Evolutionary conservation across 2,113 vertebrate species (phyloP).

Genomic region (Rhodinocichla rosea): DNA sequence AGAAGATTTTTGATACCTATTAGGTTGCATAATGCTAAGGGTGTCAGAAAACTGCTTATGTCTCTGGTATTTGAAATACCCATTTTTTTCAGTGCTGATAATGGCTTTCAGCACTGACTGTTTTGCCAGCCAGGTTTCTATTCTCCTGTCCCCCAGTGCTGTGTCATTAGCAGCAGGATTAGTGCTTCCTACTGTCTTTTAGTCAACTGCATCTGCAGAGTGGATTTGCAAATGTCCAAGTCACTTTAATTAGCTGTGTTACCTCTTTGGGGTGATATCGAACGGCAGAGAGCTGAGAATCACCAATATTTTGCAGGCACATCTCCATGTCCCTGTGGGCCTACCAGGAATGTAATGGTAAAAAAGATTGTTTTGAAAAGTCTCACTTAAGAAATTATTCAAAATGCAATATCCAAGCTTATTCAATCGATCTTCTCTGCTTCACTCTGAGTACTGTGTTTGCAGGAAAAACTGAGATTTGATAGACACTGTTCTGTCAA

Average conservation of each 20-base stretch:
- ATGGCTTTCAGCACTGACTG: not conserved
- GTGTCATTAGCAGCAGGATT: not conserved
- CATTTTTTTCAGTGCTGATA: not conserved
- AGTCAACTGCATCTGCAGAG: not conserved
- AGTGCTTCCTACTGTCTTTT: not conserved
- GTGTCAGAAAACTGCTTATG: not conserved
- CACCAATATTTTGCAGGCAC: not conserved
- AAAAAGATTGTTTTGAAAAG: not conserved
- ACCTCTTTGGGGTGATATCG: fast-evolving
- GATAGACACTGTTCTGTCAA: not conserved
- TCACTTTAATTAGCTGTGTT: not conserved
- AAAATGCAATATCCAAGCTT: not conserved
- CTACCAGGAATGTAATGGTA: not conserved
- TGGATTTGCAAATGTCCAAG: not conserved
- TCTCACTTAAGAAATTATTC: not conserved
- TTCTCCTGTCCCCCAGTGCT: fast-evolving
- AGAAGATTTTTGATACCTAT: not conserved
- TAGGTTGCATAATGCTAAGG: not conserved
- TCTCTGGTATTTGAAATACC: not conserved
- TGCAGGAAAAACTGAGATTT: not conserved
- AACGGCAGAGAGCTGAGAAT: not conserved
- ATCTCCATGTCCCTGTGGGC: not conserved
- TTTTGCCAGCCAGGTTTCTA: not conserved
- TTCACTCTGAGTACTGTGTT: not conserved
- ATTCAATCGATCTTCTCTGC: not conserved